These are phyloP conservation scores for Phoebastria nigripes DNA, from an alignment of 2,797 vertebrate genomes.

Conservation along the genomic window DNA sequence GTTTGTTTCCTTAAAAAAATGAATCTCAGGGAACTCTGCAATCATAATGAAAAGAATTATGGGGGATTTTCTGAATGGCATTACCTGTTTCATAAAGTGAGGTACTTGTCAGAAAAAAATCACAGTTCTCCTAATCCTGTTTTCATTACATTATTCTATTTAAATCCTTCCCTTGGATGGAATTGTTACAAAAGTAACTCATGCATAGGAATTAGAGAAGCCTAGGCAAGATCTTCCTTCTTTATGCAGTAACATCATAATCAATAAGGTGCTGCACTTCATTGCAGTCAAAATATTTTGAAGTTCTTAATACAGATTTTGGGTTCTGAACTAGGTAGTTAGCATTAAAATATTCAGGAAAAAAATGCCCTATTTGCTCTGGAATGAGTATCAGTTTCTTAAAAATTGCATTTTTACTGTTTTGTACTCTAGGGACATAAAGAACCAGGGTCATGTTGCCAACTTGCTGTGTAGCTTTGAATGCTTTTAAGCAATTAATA, in stretches of 20 bases:
- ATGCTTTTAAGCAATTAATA: constrained; percentile 60
- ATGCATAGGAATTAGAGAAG: not conserved
- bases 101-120: not conserved
- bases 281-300: constrained; percentile 17
- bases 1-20: constrained; percentile 7
- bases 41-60: constrained; percentile 48
- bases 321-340: not conserved
- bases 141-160: not conserved
- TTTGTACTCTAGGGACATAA: not conserved
- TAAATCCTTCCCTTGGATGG: not conserved
- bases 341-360: not conserved
- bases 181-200: not conserved
- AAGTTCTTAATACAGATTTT: not conserved
- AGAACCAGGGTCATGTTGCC: not conserved
- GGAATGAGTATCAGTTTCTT: not conserved
- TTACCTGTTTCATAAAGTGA: not conserved
- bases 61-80: constrained; percentile 38
- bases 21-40: not conserved
- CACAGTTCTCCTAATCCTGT: not conserved
- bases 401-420: constrained; percentile 5
- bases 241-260: not conserved
- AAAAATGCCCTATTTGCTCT: not conserved
- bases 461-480: not conserved
- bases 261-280: not conserved
- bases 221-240: not conserved